phyloP scores from a whole-genome alignment of 2,797 vertebrate genomes.

The Threskiornis aethiopicus region DNA sequence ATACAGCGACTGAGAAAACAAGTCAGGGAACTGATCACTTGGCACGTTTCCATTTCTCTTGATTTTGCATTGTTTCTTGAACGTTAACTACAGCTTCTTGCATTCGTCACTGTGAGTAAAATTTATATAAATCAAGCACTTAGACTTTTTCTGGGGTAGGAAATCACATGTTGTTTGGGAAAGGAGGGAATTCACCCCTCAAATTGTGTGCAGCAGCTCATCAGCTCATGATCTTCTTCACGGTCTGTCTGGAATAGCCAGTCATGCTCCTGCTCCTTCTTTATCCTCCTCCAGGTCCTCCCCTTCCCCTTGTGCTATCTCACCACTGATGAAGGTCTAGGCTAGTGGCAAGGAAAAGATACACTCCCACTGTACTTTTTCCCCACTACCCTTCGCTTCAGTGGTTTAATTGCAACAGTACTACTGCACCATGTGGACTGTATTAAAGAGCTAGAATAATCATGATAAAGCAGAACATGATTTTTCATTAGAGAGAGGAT shows the following conservation, averaged over 20 bases:
- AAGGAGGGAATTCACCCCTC: neutral
- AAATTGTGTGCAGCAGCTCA: neutral
- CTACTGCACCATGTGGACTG: neutral
- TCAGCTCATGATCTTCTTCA: neutral
- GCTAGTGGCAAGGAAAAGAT: neutral
- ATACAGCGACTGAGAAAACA: neutral
- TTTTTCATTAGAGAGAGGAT: neutral
- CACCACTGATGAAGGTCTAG: neutral
- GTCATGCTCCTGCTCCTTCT: neutral
- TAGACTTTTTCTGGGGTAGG: neutral
- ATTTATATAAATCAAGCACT: neutral
- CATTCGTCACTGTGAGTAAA: neutral
- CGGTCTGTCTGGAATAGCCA: neutral
- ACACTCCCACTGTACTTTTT: neutral
- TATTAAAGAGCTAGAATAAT: neutral
- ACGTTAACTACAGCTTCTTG: neutral
- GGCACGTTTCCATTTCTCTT: neutral
- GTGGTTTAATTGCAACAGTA: neutral
- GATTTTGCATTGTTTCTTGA: neutral
- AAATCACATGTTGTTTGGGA: neutral
- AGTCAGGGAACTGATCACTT: neutral
- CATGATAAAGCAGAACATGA: neutral
- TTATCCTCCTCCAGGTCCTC: neutral
- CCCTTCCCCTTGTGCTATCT: neutral
- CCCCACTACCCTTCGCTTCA: accelerated